Evolutionary conservation across 1,140 invertebrate species (phyloP), one percentile per base, ranked within the genome.

Genomic region (Drosophila seguyi): DNA sequence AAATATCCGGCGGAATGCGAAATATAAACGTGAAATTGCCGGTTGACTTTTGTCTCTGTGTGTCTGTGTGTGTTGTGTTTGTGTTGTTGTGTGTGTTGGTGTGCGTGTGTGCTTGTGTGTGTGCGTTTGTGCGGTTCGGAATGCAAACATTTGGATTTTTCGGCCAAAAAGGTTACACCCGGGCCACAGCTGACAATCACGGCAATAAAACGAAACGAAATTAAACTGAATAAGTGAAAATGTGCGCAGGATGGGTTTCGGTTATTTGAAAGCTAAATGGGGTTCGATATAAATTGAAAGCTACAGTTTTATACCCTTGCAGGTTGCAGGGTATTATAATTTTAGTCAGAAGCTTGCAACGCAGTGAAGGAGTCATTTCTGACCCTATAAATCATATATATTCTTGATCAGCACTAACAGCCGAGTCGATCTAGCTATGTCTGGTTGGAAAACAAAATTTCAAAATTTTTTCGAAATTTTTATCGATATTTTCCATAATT

Each of bases 121-220:
- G 38, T 75, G 67, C 8, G 31, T 45, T 50, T 38, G 52, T 86
- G 83, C 65, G 82, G 82, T 87, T 75, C 79, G 61, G 45, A 72
- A 72, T 67, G 62, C 83, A 87, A 86, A 86, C 83, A 79, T 81
- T 72, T 38, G 42, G 60, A 56, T 53, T 48, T 44, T 44, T 58
- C 45, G 45, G 44, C 38, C 52, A 55, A 55, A 55, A 38, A 55
- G 52, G 52, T 55, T 55, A 55, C 52, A 4, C 14, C 52, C 41
- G 41, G 45, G 58, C 34, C 69, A 47, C 69, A 50, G 59, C 81
- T 68, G 73, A 75, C 71, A 87, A 87, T 88, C 80, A 80, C 75
- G 79, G 79, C 71, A 79, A 87, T 88, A 83, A 88, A 87, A 59
- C 53, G 79, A 87, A 77, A 50, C 79, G 72, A 69, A 80, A 62